A percentile compares a stretch with the other conserved stretches of the same genome.
These are phyloP conservation scores for Tenebrosternarchus preto DNA, from an alignment of 2,113 vertebrate species.

Conservation along the genomic window DNA sequence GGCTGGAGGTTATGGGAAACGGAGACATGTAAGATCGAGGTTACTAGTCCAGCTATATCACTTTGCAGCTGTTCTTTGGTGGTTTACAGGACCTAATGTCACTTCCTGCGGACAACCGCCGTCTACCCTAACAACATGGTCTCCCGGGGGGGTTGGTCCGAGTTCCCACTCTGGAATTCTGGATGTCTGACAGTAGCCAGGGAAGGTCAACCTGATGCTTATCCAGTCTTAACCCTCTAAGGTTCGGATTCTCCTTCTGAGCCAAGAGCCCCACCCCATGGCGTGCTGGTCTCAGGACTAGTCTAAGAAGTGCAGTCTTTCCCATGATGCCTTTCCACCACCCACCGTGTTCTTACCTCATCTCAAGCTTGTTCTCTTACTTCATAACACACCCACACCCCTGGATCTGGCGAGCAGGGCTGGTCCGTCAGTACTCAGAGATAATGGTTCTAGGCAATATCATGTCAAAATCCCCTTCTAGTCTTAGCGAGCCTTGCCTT, in stretches of 20 bases:
- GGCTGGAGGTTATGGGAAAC: constrained; percentile 11
- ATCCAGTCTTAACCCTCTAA: constrained; percentile 63
- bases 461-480: constrained; percentile 60
- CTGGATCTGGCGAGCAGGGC: constrained; percentile 33
- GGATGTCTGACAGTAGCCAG: constrained; percentile 75
- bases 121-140: constrained; percentile 63
- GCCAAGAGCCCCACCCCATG: constrained; percentile 57
- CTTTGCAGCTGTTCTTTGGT: constrained; percentile 51
- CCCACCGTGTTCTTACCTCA: constrained; percentile 35
- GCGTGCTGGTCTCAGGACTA: constrained; percentile 54
- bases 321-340: constrained; percentile 58
- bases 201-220: constrained; percentile 66
- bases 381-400: constrained; percentile 39
- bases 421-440: constrained; percentile 58
- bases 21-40: neutral
- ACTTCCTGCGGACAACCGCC: constrained; percentile 69
- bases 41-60: neutral
- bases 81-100: constrained; percentile 66
- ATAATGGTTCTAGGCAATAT: constrained; percentile 54
- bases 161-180: constrained; percentile 79
- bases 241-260: constrained; percentile 54
- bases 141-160: constrained; percentile 70
- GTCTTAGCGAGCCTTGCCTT: too few species aligned
- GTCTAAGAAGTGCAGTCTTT: constrained; percentile 56
- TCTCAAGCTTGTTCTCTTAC: constrained; percentile 47